Conservation (phyloP, 2,888 invertebrate species). For the Pseudolycoriella hygida region DNA sequence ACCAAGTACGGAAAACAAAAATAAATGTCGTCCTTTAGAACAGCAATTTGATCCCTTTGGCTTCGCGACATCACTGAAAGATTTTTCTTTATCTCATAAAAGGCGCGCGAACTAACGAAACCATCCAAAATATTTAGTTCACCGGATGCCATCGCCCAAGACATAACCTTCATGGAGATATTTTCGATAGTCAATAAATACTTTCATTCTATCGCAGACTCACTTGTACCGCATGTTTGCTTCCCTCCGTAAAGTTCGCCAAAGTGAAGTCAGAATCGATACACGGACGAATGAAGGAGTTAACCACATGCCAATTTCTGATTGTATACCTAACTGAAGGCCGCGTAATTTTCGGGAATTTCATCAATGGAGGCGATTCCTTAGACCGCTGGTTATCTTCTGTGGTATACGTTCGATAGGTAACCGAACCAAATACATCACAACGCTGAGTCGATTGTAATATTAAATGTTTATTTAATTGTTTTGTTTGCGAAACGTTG, state of each 20-base stretch:
- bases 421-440: too few relatives aligned
- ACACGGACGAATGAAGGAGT: conserved; percentile 60
- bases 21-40: conserved; percentile 52
- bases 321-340: conserved; percentile 60
- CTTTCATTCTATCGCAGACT: conserved; percentile 8
- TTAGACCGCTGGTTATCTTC: too few relatives aligned
- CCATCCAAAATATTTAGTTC: conserved; percentile 47
- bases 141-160: conserved; percentile 45
- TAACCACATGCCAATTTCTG: conserved; percentile 57
- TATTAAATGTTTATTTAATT: too few relatives aligned
- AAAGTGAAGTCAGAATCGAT: conserved; percentile 57
- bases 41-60: conserved; percentile 46
- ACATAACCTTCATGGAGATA: too few relatives aligned
- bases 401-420: too few relatives aligned
- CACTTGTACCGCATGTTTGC: conserved; percentile 62
- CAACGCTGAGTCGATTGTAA: too few relatives aligned
- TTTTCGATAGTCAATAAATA: too few relatives aligned
- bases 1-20: conserved; percentile 69
- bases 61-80: conserved; percentile 45
- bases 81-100: conserved; percentile 42
- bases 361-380: conserved; percentile 44
- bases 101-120: conserved; percentile 47
- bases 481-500: too few relatives aligned
- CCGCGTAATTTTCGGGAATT: conserved; percentile 61
- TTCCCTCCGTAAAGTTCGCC: conserved; percentile 50